phyloP scores from a whole-genome alignment of 2,888 invertebrate species.

The Anticlea derivata region DNA sequence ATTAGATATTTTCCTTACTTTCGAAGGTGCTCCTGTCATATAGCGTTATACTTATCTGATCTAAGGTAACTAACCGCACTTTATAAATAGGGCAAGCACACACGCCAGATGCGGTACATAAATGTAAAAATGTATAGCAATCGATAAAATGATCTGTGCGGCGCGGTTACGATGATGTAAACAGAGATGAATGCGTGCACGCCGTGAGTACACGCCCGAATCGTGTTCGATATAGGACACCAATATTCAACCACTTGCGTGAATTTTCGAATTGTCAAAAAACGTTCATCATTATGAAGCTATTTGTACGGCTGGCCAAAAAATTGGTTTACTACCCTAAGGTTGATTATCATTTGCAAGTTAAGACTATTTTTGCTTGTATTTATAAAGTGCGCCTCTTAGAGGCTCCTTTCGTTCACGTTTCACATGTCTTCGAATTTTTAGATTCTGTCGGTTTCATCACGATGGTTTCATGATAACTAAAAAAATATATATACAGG shows the following conservation, averaged over 20 bases:
- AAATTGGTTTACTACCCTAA: too few species aligned
- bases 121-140: conserved; percentile 60
- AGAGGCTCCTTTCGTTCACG: too few species aligned
- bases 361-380: too few species aligned
- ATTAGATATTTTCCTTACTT: conserved; percentile 33
- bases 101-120: conserved; percentile 62
- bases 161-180: conserved; percentile 57
- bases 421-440: too few species aligned
- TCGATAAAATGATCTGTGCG: conserved; percentile 64
- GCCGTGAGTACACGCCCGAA: conserved; percentile 33
- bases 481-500: too few species aligned
- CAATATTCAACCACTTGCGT: conserved; percentile 3
- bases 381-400: too few species aligned
- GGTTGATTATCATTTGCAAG: too few species aligned
- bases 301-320: too few species aligned
- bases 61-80: conserved; percentile 61
- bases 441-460: too few species aligned
- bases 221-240: conserved; percentile 33
- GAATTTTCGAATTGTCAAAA: conserved; percentile 18
- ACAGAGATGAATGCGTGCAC: conserved; percentile 48
- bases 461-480: too few species aligned
- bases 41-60: conserved; percentile 44
- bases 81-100: conserved; percentile 70
- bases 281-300: too few species aligned
- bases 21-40: conserved; percentile 34